Evolutionary conservation across 2,888 invertebrate genomes (phyloP), one percentile per base, ranked within the genome.

Genomic region (Tipula lateralis): DNA sequence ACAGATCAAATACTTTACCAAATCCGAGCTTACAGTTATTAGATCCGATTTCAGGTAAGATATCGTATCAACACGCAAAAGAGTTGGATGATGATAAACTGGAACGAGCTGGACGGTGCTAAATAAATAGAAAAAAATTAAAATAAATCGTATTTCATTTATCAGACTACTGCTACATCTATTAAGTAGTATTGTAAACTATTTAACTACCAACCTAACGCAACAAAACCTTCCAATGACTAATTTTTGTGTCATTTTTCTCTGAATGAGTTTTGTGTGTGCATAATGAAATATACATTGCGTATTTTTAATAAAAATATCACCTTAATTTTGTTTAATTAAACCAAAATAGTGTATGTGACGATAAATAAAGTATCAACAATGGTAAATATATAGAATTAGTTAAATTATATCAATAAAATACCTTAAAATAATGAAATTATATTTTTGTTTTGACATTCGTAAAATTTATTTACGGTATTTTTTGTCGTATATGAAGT

Each of bases 1-100:
- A 95, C 88, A 92, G 92, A 85, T 91, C 92, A 66, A 96, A 97
- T 89, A 98, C 98, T 0, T 89, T 92, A 85, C 95, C 93, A 0
- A 98, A 98, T 91, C 95, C 96, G 0, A 91, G 93, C 44, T 90
- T 97, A 85, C 91, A 91, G 50, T 91, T 90, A 86, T 89, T 89
- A 16, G 92, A 93, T 87, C 85, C 87, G 0, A 87, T 86, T 30
- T 89, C 89, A 87, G 93, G 90, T 44, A 88, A 87, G 85, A 89
- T 89, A 85, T 86, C 34, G n/a, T 96, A 95, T 90, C 91, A 91
- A 44, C 95, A 96, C 0, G 97, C 97, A 0, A 95, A 95, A 91
- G 91, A 92, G 83, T 85, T 90, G 44, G 34, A 84, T 9, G 89
- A 90, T 19, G 88, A 86, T 34, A 85, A 85, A 0, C 85, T 87